Base-by-base conservation (phyloP, 2,797 vertebrate species). In the Muscicapa striata region DNA sequence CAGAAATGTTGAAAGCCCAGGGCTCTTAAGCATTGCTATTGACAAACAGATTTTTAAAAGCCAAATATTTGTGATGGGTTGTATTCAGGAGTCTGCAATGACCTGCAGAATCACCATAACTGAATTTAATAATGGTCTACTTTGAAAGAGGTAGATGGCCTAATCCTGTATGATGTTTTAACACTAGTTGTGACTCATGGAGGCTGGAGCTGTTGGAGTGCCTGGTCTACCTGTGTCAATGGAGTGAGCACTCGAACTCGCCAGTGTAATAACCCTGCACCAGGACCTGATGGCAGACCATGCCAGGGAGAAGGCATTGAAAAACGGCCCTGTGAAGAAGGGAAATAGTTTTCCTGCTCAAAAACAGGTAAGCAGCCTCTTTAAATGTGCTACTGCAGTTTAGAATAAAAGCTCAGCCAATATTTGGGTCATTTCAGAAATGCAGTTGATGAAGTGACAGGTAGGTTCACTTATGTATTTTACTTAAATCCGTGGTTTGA, bases 141-240 rank as follows among this genome's bases (percentile, higher is more conserved):
- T 15, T 84, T 68, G 24, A 81, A 38, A 51, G 63, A 67, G 61
- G n/a, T 18, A 34, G n/a, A 14, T 69, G 24, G 8, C 69, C 55
- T 92, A 84, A 95, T 40, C 36, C 15, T 75, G 1, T 63, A 15
- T 73, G 10, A 10, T 84, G 38, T 59, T 22, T 82, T 72, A 45
- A n/a, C 75, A 11, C 5, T 45, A 97, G 95, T n/a, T 74, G 45
- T 54, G 64, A 61, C 17, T 32, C 49, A 97, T 48, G 97, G 98
- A 40, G 93, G 97, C 67, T 97, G 98, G 98, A 97, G 84, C 54
- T 98, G 96, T 55, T 98, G 98, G 97, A 90, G 95, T 54, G 13
- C 68, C 45, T 97, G 98, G 98, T 97, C 97, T 21, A 4, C 10
- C 24, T 99, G 98, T 22, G 82, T 15, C 4, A 81, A 75, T 38